Evolutionary conservation across 2,888 invertebrate species (phyloP).

Genomic region (Drosophila kanekoi): DNA sequence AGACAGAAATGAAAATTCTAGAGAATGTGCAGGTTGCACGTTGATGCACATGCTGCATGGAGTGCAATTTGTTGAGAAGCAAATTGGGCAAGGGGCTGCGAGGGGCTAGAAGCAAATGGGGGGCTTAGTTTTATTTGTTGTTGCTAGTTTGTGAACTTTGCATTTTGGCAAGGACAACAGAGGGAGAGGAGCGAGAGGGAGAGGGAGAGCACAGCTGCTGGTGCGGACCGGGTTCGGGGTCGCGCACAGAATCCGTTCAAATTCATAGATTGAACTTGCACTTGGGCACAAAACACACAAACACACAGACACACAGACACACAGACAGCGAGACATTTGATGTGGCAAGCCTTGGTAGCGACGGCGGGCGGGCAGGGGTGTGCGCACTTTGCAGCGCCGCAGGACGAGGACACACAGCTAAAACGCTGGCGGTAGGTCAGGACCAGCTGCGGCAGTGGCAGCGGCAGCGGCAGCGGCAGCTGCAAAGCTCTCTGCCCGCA

Average conservation of each 20-base stretch:
- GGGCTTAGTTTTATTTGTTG: slow-evolving; percentile 7
- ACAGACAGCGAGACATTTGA: not conserved
- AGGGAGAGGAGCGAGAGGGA: slow-evolving; percentile 5
- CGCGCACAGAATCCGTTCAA: slow-evolving; percentile 78
- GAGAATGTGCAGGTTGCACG: not conserved
- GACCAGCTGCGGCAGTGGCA: slow-evolving; percentile 38
- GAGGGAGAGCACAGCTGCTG: slow-evolving; percentile 1
- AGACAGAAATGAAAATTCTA: not conserved
- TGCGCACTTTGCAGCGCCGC: slow-evolving; percentile 50
- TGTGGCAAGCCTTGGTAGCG: not conserved
- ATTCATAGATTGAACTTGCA: slow-evolving; percentile 83
- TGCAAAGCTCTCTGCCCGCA: slow-evolving; percentile 46
- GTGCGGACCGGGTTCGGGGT: slow-evolving; percentile 66
- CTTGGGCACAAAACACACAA: slow-evolving; percentile 71
- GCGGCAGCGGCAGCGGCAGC: slow-evolving; percentile 21
- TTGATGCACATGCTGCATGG: no score
- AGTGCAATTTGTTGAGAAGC: no score
- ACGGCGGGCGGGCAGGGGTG: not conserved
- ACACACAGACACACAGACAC: slow-evolving; percentile 33
- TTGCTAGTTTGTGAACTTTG: slow-evolving; percentile 55
- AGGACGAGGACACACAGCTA: slow-evolving; percentile 54
- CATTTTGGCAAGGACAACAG: slow-evolving; percentile 69
- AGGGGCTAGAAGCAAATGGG: not conserved
- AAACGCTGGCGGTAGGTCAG: slow-evolving; percentile 65
- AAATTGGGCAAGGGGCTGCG: no score